Base-by-base conservation (phyloP, 2,888 invertebrate species). In the Mimumesa dahlbomi region DNA sequence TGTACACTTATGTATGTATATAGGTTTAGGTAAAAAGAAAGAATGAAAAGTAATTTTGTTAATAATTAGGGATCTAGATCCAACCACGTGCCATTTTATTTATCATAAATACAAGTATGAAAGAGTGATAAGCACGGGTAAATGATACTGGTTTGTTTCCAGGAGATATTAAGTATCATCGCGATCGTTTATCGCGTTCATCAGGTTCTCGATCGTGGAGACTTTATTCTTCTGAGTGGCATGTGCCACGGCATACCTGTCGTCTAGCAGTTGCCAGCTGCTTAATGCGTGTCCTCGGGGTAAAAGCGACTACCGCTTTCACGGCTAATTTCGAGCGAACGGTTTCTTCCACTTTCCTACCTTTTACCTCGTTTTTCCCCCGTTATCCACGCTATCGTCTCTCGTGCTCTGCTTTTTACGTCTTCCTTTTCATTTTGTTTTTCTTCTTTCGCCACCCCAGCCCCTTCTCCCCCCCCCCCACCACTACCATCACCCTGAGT, bases 231-330 rank as follows among this genome's bases (percentile, higher is more conserved):
- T 46, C 7, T 54, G 53, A 58, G 38, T 58, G 63, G 52, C 68
- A 62, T 38, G 71, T 56, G 69, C 54, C 69, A 59, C 53, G 69
- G 75, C 82, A 81, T 82, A 82, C 82, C 79, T 82, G 78, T 81
- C 83, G 82, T 81, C 80, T 84, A 81, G 79, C 77, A 62, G 73
- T 79, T 68, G 75, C 63, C 84, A 84, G 82, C 79, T 83, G 81
- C 75, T 80, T 75, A 78, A 77, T 68, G 75, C 67, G 63, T 63
- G 68, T 66, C 65, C 61, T 58, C 58, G 69, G 71, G 71, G 66
- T 62, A 71, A 71, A 62, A 58, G n/a, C 49, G 57, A 21, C 14
- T 58, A 50, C 42, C 36, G 58, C 61, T 70, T 73, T 70, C 71
- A 43, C 58, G 62, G 62, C 58, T 73, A 65, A 73, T 73, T 73